Percentiles rank a stretch among this genome's conserved stretches.
These are phyloP conservation scores for Telenomus remus DNA, from an alignment of 1,140 invertebrate species.

Conservation along the genomic window DNA sequence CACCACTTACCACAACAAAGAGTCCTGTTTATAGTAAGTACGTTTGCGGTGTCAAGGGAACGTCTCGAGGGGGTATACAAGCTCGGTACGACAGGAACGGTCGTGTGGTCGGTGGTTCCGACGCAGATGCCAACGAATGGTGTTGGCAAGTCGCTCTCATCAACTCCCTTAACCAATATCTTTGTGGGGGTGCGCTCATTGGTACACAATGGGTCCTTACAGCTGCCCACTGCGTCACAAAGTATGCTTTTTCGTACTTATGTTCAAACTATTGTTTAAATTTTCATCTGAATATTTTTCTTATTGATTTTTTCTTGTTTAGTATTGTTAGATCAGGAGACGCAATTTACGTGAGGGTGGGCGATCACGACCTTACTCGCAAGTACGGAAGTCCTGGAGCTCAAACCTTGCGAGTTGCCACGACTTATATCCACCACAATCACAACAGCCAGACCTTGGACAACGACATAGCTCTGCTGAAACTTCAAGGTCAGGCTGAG, in stretches of 20 bases:
- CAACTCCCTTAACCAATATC: constrained; percentile 93
- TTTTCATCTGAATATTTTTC: no score
- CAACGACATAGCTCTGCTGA: constrained; percentile 95
- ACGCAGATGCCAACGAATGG: constrained; percentile 93
- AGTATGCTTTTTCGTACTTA: constrained; percentile 78
- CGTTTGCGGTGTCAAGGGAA: constrained; percentile 92
- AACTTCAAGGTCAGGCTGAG: constrained; percentile 92
- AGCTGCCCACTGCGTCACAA: constrained; percentile 96
- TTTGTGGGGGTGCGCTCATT: constrained; percentile 96
- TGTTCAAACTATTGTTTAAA: no score
- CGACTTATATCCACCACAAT: constrained; percentile 96
- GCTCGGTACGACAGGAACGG: constrained; percentile 73
- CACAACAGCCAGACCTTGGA: constrained; percentile 97
- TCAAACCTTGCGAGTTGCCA: constrained; percentile 90
- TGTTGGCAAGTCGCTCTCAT: constrained; percentile 97
- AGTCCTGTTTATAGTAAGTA: constrained; percentile 89
- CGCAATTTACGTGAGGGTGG: constrained; percentile 92
- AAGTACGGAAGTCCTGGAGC: constrained; percentile 91
- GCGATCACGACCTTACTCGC: constrained; percentile 92
- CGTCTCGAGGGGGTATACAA: constrained; percentile 74
- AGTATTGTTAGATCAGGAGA: constrained; percentile 94
- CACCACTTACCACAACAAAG: constrained; percentile 78
- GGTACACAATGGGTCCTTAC: constrained; percentile 96
- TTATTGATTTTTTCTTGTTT: constrained; percentile 54
- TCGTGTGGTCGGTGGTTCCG: constrained; percentile 92